Base-by-base conservation (phyloP, 2,797 vertebrate species). In the Lacerta viridis region DNA sequence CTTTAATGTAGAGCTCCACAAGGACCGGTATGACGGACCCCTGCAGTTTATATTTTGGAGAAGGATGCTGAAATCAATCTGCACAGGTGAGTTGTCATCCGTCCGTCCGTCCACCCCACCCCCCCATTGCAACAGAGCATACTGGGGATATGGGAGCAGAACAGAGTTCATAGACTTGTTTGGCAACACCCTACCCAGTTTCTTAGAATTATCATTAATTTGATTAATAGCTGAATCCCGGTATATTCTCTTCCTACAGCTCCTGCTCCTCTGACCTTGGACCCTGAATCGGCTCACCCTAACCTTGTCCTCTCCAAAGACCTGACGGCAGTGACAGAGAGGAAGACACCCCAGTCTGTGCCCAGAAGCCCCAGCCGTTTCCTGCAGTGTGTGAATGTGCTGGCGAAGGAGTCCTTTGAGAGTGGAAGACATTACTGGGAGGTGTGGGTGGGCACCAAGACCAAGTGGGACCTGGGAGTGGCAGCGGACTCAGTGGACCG, bases 381-480 rank as follows among this genome's bases (percentile, higher is more conserved):
- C 93, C 88, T 96, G 5, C 98, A 98, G 95, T 98, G 98, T 0
- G 97, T 98, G 87, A 98, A 98, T 0, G 93, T 98, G 50, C 96
- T 98, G 85, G 95, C 96, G 1, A 86, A 93, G 0, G 97, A 97
- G 94, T 93, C 96, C 83, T 98, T 98, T 29, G 88, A 94, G 87
- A 94, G 94, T 0, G 98, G 98, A 50, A 95, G 6, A 23, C 98
- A 98, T 95, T 98, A 98, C 95, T 98, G 98, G 98, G 98, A 98
- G 93, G 97, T 98, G 6, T 97, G 97, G 61, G 98, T 98, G 92
- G 98, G 97, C 86, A 94, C 91, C 86, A 98, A 98, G 80, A 95
- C 96, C 76, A 98, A 98, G 90, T 98, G 98, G 98, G 98, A 98
- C 93, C 85, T 98, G 89, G 98, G 98, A 3, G 97, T 98, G 88